Conservation (phyloP, 2,113 vertebrate species). For the Ceyx cyanopectus region DNA sequence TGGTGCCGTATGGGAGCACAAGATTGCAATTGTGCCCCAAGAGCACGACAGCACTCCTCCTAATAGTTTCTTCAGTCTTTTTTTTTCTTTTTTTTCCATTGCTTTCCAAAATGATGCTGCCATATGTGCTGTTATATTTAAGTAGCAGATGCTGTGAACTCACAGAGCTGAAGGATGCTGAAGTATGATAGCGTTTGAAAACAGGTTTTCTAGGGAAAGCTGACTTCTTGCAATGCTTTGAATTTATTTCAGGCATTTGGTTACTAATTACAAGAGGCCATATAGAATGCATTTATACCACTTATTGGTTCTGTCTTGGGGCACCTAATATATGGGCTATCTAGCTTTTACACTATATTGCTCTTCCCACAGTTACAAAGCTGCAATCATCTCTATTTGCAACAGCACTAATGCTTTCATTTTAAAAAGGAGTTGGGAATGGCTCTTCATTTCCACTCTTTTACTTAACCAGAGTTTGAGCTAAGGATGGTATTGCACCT, state of each 20-base stretch:
- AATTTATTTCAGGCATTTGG: constrained; percentile 63
- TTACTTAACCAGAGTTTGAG: not conserved
- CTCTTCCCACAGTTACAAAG: constrained; percentile 20
- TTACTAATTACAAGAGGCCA: constrained; percentile 53
- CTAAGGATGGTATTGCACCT: not conserved
- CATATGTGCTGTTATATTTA: constrained; percentile 76
- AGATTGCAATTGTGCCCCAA: constrained; percentile 28
- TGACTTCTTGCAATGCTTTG: constrained; percentile 61
- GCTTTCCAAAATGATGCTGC: constrained; percentile 69
- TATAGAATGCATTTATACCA: constrained; percentile 32
- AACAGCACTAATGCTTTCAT: constrained; percentile 32
- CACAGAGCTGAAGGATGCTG: constrained; percentile 67
- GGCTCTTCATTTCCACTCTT: not conserved
- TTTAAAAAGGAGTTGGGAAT: constrained; percentile 3
- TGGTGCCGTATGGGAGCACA: constrained; percentile 39
- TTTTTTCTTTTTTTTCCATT: constrained; percentile 8
- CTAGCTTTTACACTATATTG: constrained; percentile 17
- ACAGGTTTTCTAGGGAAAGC: constrained; percentile 72
- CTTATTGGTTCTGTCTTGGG: constrained; percentile 48
- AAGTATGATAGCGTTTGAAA: constrained; percentile 67
- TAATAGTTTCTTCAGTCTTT: constrained; percentile 61
- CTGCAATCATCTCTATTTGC: not conserved
- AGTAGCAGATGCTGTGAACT: constrained; percentile 75
- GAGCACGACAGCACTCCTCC: constrained; percentile 38
- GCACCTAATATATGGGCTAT: constrained; percentile 35